Conservation (phyloP, 2,113 vertebrate species). For the Lanius collurio region DNA sequence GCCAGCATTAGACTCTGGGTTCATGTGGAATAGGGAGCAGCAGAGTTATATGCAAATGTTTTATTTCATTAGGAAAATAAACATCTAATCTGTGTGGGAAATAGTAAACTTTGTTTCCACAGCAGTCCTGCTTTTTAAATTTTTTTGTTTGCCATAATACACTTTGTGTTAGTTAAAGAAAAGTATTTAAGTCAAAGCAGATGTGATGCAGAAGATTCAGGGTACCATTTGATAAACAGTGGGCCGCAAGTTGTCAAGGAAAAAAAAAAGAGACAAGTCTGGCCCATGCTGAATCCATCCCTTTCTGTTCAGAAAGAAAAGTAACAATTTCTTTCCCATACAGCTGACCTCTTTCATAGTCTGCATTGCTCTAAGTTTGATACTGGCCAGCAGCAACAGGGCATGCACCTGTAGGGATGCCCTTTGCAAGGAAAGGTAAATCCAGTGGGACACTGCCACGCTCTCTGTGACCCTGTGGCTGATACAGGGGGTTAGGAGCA, state of each 20-base stretch:
- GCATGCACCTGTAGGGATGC: accelerated
- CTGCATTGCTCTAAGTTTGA: background rate
- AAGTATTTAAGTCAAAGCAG: background rate
- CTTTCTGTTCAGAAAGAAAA: slow-evolving; percentile 45
- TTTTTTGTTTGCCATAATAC: background rate
- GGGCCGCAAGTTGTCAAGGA: background rate
- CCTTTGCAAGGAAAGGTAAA: background rate
- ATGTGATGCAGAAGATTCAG: background rate
- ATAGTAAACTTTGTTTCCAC: background rate
- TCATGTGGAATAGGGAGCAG: background rate
- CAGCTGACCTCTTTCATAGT: slow-evolving; percentile 4
- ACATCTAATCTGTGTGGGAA: background rate
- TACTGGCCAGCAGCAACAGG: background rate
- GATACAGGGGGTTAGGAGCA: background rate
- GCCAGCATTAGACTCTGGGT: background rate
- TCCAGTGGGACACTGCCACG: background rate
- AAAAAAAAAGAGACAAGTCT: background rate
- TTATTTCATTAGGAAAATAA: background rate
- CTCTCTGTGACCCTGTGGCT: background rate
- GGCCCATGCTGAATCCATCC: slow-evolving; percentile 11
- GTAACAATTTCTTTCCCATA: background rate
- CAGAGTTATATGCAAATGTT: background rate
- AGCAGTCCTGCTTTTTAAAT: background rate
- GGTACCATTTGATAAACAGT: slow-evolving; percentile 31
- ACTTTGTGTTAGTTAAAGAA: background rate